phyloP scores from a whole-genome alignment of 2,888 invertebrate genomes.

The Campoletis raptor region DNA sequence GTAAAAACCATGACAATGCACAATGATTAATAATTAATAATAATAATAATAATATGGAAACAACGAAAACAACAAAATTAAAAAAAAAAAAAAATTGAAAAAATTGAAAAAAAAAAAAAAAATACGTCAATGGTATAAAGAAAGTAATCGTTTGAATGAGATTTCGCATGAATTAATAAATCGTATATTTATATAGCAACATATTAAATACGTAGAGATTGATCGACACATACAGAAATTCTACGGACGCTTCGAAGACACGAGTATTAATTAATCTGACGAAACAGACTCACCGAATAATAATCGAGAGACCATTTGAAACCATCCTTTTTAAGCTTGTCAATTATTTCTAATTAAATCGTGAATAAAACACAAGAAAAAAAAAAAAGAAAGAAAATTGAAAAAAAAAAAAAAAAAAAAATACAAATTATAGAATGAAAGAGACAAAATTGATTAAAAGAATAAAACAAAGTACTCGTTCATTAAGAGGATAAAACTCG shows the following conservation, averaged over 20 bases:
- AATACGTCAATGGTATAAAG: slow-evolving; percentile 60
- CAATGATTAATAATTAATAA: slow-evolving; percentile 46
- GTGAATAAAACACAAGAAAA: neutral
- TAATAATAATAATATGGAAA: slow-evolving; percentile 24
- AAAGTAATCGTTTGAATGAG: slow-evolving; percentile 17
- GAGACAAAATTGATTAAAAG: neutral
- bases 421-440: neutral
- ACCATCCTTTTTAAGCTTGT: neutral
- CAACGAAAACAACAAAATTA: neutral
- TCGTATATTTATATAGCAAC: neutral
- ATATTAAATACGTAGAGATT: slow-evolving; percentile 10
- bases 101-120: slow-evolving; percentile 9
- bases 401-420: neutral
- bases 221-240: slow-evolving; percentile 1
- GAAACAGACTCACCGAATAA: slow-evolving; percentile 3
- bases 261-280: slow-evolving; percentile 22
- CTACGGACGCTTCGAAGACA: slow-evolving; percentile 5
- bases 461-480: slow-evolving; percentile 18
- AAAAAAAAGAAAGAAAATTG: neutral
- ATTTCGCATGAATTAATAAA: slow-evolving; percentile 40
- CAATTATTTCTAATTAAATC: neutral
- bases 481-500: neutral
- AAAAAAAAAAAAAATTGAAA: neutral
- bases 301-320: slow-evolving; percentile 1
- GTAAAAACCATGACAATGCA: slow-evolving; percentile 21